These are phyloP conservation scores for Delichon dasypus DNA, from an alignment of 2,797 vertebrate species.

Conservation along the genomic window DNA sequence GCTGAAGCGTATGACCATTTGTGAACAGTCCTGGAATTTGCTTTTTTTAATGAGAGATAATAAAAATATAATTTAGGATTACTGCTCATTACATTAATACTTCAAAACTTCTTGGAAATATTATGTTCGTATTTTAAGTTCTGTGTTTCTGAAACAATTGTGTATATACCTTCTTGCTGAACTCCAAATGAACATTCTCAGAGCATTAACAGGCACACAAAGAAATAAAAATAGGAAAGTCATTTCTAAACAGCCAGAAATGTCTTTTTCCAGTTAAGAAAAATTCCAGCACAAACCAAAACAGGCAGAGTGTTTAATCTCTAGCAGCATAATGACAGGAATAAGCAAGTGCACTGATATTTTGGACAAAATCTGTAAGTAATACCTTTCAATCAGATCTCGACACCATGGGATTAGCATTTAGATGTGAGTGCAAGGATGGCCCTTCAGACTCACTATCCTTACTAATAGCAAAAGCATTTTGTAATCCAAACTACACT, in stretches of 20 bases:
- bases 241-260: conserved; percentile 70
- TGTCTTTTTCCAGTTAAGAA: conserved; percentile 61
- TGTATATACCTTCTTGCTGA: neutral
- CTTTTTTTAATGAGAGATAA: neutral
- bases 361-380: neutral
- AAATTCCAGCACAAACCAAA: conserved; percentile 63
- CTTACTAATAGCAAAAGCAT: conserved; percentile 29
- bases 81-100: neutral
- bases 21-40: neutral
- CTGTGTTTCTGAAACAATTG: neutral
- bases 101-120: conserved; percentile 46
- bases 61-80: conserved; percentile 41
- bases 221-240: conserved; percentile 36
- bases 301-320: conserved; percentile 43
- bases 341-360: conserved; percentile 7
- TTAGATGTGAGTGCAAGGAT: neutral
- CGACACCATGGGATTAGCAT: neutral
- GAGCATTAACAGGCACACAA: neutral
- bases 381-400: conserved; percentile 24
- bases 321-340: conserved; percentile 27
- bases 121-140: conserved; percentile 9
- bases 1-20: neutral
- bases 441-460: neutral
- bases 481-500: conserved; percentile 30
- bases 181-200: neutral